phyloP scores from a whole-genome alignment of 2,113 vertebrate genomes.

The Tursiops truncatus region DNA sequence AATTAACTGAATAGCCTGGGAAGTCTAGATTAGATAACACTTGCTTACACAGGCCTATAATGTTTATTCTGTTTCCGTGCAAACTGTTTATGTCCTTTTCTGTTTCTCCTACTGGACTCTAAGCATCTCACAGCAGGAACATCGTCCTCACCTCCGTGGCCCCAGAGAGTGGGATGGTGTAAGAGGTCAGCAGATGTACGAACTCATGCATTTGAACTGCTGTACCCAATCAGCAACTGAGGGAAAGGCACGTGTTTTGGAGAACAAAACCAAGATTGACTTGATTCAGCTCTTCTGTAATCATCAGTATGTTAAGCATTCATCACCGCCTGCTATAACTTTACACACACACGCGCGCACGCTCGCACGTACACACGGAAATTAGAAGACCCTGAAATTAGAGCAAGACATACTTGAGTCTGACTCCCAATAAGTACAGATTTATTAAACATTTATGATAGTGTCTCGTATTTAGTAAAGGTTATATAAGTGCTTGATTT shows the following conservation, averaged over 20 bases:
- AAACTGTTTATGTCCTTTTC: not conserved
- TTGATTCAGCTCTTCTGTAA: not conserved
- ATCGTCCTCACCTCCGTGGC: not conserved
- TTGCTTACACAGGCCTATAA: not conserved
- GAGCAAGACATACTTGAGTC: not conserved
- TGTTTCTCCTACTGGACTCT: not conserved
- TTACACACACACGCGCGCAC: rapidly evolving
- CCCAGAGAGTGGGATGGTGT: not conserved
- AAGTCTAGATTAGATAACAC: not conserved
- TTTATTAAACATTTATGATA: not conserved
- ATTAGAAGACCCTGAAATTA: not conserved
- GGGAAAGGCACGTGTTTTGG: not conserved
- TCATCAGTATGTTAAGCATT: not conserved
- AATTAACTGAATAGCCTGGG: not conserved
- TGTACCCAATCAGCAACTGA: not conserved
- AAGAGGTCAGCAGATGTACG: not conserved
- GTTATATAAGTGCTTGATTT: not conserved
- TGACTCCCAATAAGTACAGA: not conserved
- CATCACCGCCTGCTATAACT: not conserved
- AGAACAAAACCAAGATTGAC: not conserved
- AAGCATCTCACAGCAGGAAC: not conserved
- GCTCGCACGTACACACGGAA: rapidly evolving
- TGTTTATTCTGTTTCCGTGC: not conserved
- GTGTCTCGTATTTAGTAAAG: not conserved
- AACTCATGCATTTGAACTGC: not conserved